These are phyloP conservation scores for Cuniculus paca DNA, from an alignment of 2,797 vertebrate genomes.

Conservation along the genomic window DNA sequence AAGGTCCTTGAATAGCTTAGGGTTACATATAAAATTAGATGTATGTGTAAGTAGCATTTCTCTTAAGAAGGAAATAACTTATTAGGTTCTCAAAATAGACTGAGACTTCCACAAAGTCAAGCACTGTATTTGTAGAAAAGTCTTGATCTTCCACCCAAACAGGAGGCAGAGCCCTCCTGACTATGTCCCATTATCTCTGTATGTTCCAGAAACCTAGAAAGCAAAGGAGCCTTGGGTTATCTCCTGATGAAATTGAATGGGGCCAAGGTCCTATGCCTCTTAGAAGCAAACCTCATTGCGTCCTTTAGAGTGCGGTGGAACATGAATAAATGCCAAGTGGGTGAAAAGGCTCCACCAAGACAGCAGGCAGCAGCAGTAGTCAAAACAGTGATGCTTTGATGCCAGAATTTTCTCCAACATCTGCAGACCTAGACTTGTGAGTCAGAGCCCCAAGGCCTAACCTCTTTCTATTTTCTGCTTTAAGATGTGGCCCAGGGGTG, in stretches of 20 bases:
- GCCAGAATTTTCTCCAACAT: background rate
- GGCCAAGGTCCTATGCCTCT: background rate
- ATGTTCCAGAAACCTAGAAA: background rate
- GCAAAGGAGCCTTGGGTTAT: background rate
- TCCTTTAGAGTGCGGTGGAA: background rate
- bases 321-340: background rate
- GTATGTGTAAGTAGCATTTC: background rate
- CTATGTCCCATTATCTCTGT: background rate
- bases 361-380: rapidly evolving
- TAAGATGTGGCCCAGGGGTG: background rate
- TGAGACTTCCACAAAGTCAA: background rate
- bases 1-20: background rate
- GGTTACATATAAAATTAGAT: background rate
- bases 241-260: background rate
- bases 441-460: too few relatives aligned
- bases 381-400: background rate
- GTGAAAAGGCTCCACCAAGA: background rate
- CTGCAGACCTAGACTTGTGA: background rate
- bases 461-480: background rate
- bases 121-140: background rate
- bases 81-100: background rate
- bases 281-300: rapidly evolving
- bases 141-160: background rate
- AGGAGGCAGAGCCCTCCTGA: background rate
- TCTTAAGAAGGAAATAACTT: background rate